A percentile compares a stretch with the other conserved stretches of the same genome.
Evolutionary conservation across 1,140 invertebrate species (phyloP).

Genomic region (Nymphalis io): DNA sequence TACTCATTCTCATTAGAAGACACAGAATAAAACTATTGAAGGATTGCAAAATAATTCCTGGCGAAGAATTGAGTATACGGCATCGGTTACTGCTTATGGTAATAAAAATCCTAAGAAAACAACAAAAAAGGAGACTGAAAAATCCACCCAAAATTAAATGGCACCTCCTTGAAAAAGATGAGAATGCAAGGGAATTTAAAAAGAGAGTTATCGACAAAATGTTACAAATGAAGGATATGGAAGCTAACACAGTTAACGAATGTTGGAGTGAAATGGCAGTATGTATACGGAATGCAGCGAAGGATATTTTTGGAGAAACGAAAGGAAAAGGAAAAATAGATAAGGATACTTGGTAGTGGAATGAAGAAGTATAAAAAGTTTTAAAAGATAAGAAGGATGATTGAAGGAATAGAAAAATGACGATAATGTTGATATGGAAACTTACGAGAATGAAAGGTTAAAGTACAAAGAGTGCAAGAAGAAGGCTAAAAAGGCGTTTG

Average conservation of each 20-base stretch:
- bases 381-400: not conserved
- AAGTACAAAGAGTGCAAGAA: no score
- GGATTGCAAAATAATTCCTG: not conserved
- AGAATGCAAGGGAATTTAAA: not conserved
- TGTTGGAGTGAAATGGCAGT: not conserved
- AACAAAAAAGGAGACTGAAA: not conserved
- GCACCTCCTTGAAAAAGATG: not conserved
- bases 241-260: not conserved
- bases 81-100: not conserved
- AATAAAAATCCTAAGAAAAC: not conserved
- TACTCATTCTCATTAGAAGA: no score
- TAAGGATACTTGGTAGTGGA: not conserved
- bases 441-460: no score
- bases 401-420: not conserved
- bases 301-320: not conserved
- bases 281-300: not conserved
- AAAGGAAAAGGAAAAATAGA: not conserved
- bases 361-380: not conserved
- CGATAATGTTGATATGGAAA: no score
- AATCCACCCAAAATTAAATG: slow-evolving; percentile 8
- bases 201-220: not conserved
- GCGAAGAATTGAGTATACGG: not conserved
- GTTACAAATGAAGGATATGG: not conserved
- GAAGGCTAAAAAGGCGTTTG: no score
- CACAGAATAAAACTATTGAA: no score